Conservation (phyloP, 2,797 vertebrate genomes). For the Tapera naevia region DNA sequence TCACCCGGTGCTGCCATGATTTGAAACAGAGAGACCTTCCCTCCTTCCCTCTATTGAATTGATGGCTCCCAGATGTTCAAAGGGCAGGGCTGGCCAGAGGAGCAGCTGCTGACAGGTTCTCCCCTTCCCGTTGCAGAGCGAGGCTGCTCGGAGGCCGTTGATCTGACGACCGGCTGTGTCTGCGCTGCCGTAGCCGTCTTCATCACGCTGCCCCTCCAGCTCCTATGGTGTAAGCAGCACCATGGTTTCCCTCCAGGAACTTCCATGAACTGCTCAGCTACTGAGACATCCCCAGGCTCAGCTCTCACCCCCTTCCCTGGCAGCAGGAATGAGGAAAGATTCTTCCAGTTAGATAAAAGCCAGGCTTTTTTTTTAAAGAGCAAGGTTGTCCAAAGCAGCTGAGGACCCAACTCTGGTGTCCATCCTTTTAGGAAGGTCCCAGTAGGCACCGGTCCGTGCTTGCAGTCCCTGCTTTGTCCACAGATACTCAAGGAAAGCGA, state of each 20-base stretch:
- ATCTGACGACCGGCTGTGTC: rapidly evolving
- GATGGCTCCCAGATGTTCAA: rapidly evolving
- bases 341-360: background rate
- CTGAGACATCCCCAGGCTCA: background rate
- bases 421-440: background rate
- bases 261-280: too few species aligned
- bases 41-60: background rate
- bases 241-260: rapidly evolving
- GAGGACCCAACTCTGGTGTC: background rate
- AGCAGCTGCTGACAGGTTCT: background rate
- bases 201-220: rapidly evolving
- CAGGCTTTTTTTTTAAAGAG: background rate
- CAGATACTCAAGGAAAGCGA: background rate
- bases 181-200: rapidly evolving
- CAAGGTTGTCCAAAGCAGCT: background rate
- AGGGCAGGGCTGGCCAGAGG: background rate
- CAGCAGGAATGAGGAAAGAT: background rate
- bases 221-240: background rate
- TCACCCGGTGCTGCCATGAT: background rate
- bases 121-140: background rate
- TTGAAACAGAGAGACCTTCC: background rate
- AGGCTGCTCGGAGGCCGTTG: background rate
- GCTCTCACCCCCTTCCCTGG: background rate
- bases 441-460: background rate
- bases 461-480: background rate